Conservation (phyloP, 37 sponge, comb jelly and placozoan genomes). For the Ephydatia muelleri region DNA sequence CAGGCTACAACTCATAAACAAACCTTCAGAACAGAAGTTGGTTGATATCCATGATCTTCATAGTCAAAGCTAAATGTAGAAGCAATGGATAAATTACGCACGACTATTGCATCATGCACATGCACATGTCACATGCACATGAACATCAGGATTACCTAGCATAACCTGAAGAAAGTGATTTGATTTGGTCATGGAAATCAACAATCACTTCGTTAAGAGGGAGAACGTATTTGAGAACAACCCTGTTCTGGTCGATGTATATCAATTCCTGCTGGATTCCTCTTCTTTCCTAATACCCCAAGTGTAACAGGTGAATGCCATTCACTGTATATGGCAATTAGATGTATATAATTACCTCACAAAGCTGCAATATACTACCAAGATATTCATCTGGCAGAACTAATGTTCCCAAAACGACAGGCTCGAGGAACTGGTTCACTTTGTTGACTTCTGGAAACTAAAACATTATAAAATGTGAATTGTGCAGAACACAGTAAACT, state of each 20-base stretch:
- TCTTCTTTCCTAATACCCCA: constrained; percentile 40
- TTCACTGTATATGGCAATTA: background rate
- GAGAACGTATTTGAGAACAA: constrained; percentile 76
- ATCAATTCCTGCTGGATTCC: constrained; percentile 73
- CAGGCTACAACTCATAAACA: background rate
- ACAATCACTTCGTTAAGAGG: constrained; percentile 88
- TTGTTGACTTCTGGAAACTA: constrained; percentile 45
- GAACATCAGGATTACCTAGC: constrained; percentile 73
- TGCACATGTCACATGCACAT: background rate
- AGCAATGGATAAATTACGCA: background rate
- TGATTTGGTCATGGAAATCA: constrained; percentile 88
- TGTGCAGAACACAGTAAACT: no score
- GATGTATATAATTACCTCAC: constrained; percentile 38
- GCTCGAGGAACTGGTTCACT: constrained; percentile 65
- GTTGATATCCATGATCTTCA: constrained; percentile 86
- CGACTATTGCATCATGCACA: background rate
- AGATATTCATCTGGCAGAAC: constrained; percentile 78
- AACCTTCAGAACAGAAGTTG: constrained; percentile 80
- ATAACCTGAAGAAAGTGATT: constrained; percentile 88
- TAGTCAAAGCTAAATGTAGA: constrained; percentile 85
- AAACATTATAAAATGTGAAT: background rate
- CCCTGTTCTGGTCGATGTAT: constrained; percentile 67
- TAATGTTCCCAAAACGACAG: constrained; percentile 79
- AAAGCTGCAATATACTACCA: constrained; percentile 71
- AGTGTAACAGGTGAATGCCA: background rate